Conservation (phyloP, 92 coral and sea anemone genomes). For the Meandrina meandrites region DNA sequence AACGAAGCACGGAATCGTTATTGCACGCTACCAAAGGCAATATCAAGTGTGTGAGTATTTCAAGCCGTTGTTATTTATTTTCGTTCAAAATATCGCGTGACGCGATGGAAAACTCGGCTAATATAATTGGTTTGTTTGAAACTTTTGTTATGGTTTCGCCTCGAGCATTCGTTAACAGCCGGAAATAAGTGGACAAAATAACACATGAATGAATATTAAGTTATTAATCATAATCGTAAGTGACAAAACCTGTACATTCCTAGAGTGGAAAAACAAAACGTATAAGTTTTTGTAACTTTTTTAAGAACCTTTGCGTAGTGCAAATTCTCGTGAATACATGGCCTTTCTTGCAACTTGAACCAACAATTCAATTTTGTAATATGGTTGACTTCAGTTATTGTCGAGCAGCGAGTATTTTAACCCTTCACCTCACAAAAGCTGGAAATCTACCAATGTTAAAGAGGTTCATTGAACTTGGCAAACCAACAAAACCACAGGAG, state of each 20-base stretch:
- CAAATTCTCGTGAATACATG: background rate
- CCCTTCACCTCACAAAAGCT: background rate
- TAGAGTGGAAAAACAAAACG: background rate
- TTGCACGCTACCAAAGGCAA: background rate
- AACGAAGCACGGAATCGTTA: conserved; percentile 5
- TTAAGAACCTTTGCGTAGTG: background rate
- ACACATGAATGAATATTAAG: background rate
- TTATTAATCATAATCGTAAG: background rate
- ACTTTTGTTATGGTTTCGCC: conserved; percentile 12
- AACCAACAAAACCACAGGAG: background rate
- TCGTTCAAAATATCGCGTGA: conserved; percentile 35
- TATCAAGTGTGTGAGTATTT: conserved; percentile 19
- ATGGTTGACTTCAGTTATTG: background rate
- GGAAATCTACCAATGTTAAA: background rate
- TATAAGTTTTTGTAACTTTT: background rate
- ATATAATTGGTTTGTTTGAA: conserved; percentile 10
- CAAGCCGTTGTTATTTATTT: conserved; percentile 4
- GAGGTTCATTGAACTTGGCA: background rate
- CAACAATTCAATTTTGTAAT: background rate
- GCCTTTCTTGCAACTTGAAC: background rate
- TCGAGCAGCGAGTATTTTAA: background rate
- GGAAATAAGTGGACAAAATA: conserved; percentile 20
- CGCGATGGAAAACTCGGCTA: background rate
- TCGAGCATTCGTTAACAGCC: conserved; percentile 10
- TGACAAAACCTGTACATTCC: conserved; percentile 29